Conservation (phyloP, 2,888 invertebrate species). For the Stenchaetothrips biformis region DNA sequence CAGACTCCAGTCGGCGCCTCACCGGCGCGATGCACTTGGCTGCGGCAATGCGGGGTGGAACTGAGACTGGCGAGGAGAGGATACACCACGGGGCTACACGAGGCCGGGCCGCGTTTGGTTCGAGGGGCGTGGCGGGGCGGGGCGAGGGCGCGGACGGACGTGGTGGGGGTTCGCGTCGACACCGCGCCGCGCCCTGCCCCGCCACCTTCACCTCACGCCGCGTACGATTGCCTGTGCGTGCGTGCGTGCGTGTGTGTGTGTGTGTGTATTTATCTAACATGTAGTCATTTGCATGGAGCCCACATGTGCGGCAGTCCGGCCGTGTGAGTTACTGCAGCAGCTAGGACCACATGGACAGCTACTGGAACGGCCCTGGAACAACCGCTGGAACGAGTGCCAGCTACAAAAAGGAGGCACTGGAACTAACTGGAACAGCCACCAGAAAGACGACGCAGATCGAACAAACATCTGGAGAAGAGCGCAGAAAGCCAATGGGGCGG, state of each 20-base stretch:
- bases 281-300: slow-evolving; percentile 12
- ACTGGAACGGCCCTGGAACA: no score
- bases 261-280: slow-evolving; percentile 16
- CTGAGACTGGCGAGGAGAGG: background rate
- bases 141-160: background rate
- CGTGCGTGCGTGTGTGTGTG: slow-evolving; percentile 1
- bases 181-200: background rate
- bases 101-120: background rate
- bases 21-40: background rate
- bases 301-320: no score
- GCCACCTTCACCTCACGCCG: background rate
- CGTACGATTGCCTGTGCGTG: no score
- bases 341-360: background rate
- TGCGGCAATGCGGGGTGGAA: background rate
- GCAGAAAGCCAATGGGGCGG: no score
- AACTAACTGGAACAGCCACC: no score
- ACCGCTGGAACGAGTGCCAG: no score
- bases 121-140: background rate
- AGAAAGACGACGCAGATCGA: no score
- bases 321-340: background rate
- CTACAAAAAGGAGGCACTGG: no score
- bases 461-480: no score
- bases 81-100: background rate
- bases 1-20: no score
- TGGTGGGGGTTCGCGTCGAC: background rate